phyloP scores from a whole-genome alignment of 2,888 invertebrate species.

The Eurois occulta region DNA sequence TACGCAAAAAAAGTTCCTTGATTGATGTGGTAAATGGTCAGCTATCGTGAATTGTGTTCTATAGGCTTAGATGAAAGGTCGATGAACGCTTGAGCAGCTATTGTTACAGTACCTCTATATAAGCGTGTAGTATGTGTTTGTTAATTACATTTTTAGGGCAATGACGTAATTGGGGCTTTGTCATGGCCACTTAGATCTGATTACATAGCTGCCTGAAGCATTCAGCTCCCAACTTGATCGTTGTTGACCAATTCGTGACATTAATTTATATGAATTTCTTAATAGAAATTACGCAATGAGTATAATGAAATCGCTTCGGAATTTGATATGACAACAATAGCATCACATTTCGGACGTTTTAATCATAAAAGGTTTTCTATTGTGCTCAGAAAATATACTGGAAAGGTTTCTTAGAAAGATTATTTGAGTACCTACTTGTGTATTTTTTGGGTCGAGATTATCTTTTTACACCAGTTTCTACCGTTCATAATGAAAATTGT shows the following conservation, averaged over 20 bases:
- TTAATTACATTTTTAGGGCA: constrained; percentile 64
- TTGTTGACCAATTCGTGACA: constrained; percentile 27
- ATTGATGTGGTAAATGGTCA: constrained; percentile 62
- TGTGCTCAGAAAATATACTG: constrained; percentile 25
- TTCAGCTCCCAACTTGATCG: constrained; percentile 22
- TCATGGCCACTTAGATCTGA: constrained; percentile 37
- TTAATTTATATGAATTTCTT: constrained; percentile 19
- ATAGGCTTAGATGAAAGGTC: constrained; percentile 36
- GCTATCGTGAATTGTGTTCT: constrained; percentile 43
- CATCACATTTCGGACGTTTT: constrained; percentile 44
- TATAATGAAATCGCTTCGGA: constrained; percentile 34
- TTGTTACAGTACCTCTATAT: constrained; percentile 33
- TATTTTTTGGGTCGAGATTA: constrained; percentile 22
- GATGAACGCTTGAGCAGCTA: constrained; percentile 37
- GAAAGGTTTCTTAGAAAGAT: constrained; percentile 23
- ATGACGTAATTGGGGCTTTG: constrained; percentile 54
- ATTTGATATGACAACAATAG: constrained; percentile 46
- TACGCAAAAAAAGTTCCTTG: constrained; percentile 66
- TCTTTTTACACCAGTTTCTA: constrained; percentile 19
- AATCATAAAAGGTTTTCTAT: constrained; percentile 47
- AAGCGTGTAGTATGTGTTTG: constrained; percentile 22
- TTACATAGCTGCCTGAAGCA: constrained; percentile 33
- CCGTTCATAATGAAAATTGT: constrained; percentile 27
- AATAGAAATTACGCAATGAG: constrained; percentile 44
- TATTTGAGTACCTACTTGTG: constrained; percentile 33